Percentiles rank a stretch among this genome's conserved stretches.
These are phyloP conservation scores for Callocephalon fimbriatum DNA, from an alignment of 2,113 vertebrate genomes.

Conservation along the genomic window DNA sequence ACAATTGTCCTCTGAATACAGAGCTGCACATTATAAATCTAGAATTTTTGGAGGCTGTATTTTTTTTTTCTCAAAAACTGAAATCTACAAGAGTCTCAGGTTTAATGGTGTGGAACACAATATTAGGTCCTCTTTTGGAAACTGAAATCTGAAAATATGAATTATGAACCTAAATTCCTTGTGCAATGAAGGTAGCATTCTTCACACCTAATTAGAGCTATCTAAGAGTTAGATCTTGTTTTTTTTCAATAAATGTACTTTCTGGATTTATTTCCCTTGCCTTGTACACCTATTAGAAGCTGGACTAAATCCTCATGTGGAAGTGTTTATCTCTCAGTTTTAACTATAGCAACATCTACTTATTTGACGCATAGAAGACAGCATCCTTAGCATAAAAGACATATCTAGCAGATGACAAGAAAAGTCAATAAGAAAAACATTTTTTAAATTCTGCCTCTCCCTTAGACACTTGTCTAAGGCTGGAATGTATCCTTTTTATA, in stretches of 20 bases:
- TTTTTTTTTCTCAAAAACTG: neutral
- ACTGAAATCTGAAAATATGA: neutral
- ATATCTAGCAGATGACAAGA: neutral
- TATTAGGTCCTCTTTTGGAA: neutral
- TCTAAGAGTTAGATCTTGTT: neutral
- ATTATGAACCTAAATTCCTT: neutral
- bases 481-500: neutral
- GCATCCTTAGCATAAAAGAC: neutral
- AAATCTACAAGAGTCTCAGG: neutral
- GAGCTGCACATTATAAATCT: neutral
- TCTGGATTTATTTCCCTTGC: neutral
- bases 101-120: neutral
- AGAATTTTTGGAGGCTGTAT: neutral
- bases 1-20: neutral
- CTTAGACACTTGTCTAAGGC: neutral
- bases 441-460: neutral
- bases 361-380: neutral
- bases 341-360: rapidly evolving
- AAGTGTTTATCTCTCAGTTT: neutral
- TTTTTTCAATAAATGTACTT: neutral
- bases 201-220: neutral
- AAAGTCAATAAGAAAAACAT: neutral
- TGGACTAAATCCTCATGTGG: neutral
- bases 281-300: neutral
- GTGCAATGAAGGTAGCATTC: neutral